Evolutionary conservation across 2,113 vertebrate genomes (phyloP).

Genomic region (Cranoglanis bouderius): DNA sequence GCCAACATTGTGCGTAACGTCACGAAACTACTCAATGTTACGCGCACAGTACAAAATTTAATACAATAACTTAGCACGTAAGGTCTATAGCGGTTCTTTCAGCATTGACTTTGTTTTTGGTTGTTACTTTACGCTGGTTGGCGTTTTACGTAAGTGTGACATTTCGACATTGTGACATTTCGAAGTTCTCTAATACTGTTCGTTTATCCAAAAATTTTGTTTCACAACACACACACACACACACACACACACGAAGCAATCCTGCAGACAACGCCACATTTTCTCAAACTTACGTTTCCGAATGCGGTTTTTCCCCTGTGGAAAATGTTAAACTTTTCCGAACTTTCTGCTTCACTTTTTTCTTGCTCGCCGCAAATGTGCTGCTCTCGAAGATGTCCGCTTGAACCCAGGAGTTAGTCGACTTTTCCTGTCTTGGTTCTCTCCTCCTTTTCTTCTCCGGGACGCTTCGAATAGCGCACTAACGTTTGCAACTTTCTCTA

Average conservation of each 20-base stretch:
- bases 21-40: neutral
- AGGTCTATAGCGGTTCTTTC: neutral
- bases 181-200: neutral
- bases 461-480: slow-evolving; percentile 56
- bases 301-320: slow-evolving; percentile 47
- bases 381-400: slow-evolving; percentile 58
- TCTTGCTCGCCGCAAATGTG: slow-evolving; percentile 63
- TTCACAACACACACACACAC: neutral
- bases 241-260: neutral
- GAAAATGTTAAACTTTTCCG: slow-evolving; percentile 47
- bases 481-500: slow-evolving; percentile 59
- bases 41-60: neutral
- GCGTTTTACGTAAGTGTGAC: neutral
- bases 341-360: slow-evolving; percentile 54
- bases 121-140: too few species aligned
- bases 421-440: slow-evolving; percentile 56
- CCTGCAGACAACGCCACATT: neutral
- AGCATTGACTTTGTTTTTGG: neutral
- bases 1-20: neutral
- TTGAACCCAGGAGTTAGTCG: slow-evolving; percentile 68
- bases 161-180: neutral
- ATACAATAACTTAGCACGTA: neutral
- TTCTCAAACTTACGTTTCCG: slow-evolving; percentile 69
- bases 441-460: slow-evolving; percentile 59
- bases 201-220: neutral